Percentiles rank a stretch among this genome's conserved stretches.
Evolutionary conservation across 1,140 invertebrate genomes (phyloP).

Genomic region (Aethina tumida): DNA sequence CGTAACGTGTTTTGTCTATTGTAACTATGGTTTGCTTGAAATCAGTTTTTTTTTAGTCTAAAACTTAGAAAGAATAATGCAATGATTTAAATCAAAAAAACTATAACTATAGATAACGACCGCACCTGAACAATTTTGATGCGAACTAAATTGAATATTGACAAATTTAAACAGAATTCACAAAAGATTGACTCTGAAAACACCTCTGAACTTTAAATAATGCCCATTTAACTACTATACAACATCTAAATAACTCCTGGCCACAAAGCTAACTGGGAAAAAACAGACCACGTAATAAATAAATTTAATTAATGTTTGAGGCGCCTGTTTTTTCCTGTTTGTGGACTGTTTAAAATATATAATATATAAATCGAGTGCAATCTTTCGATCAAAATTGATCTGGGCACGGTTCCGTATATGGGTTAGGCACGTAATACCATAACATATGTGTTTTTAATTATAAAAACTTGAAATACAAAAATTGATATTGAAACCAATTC

Average conservation of each 20-base stretch:
- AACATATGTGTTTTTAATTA: too few species aligned
- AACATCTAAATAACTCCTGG: too few species aligned
- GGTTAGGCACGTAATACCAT: constrained; percentile 8
- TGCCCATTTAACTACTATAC: constrained; percentile 8
- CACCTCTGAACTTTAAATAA: constrained; percentile 4
- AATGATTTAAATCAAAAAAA: constrained; percentile 24
- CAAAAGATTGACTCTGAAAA: constrained; percentile 13
- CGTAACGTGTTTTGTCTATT: constrained; percentile 6
- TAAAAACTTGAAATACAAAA: too few species aligned
- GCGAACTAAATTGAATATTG: constrained; percentile 4
- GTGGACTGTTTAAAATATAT: too few species aligned
- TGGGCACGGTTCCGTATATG: not conserved
- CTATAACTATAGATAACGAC: constrained; percentile 22
- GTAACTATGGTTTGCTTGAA: constrained; percentile 20
- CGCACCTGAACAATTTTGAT: not conserved
- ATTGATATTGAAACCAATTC: too few species aligned
- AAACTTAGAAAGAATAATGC: constrained; percentile 24
- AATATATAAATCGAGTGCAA: too few species aligned
- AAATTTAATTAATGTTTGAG: too few species aligned
- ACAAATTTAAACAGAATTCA: constrained; percentile 2
- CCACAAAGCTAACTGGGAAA: too few species aligned
- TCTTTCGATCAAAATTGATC: constrained; percentile 4
- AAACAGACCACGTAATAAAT: too few species aligned
- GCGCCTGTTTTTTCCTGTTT: too few species aligned
- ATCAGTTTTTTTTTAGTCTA: constrained; percentile 20